Percentiles rank a stretch among this genome's conserved stretches.
phyloP scores from a whole-genome alignment of 2,113 vertebrate genomes.

The Tetrao urogallus region DNA sequence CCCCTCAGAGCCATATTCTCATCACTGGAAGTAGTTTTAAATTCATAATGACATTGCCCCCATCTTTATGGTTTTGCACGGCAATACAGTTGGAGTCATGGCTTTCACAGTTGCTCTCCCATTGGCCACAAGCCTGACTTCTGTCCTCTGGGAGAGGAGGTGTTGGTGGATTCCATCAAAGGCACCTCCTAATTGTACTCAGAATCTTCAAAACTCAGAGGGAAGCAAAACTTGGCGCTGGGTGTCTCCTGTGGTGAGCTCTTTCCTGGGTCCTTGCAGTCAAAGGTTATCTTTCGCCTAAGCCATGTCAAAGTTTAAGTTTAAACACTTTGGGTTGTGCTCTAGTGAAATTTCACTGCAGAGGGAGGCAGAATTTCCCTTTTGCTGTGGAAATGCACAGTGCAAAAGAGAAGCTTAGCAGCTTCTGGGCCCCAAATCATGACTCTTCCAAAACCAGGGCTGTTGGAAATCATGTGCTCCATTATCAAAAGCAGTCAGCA shows the following conservation, averaged over 20 bases:
- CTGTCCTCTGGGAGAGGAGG: conserved; percentile 32
- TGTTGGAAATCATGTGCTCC: not conserved
- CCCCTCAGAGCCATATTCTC: not conserved
- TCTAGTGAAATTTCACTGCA: not conserved
- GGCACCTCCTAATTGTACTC: conserved; percentile 56
- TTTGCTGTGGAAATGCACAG: not conserved
- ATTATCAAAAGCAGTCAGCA: not conserved
- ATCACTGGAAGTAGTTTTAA: not conserved
- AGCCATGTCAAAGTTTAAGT: conserved; percentile 25
- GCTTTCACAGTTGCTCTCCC: conserved; percentile 21
- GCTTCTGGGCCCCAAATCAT: fast-evolving
- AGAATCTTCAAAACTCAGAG: conserved; percentile 35
- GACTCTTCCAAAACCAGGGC: not conserved
- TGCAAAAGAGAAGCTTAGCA: not conserved
- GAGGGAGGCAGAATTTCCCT: not conserved
- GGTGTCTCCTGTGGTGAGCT: not conserved
- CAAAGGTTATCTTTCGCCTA: conserved; percentile 35
- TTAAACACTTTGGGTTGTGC: not conserved
- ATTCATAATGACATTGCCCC: not conserved
- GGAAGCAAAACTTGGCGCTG: not conserved
- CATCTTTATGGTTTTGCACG: not conserved
- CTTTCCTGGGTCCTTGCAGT: conserved; percentile 20
- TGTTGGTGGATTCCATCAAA: conserved; percentile 63
- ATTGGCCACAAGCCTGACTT: conserved; percentile 16
- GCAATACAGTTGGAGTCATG: not conserved